Percentiles rank a stretch among this genome's conserved stretches.
These are phyloP conservation scores for Drosophila engyochracea DNA, from an alignment of 2,888 invertebrate species.

Conservation along the genomic window DNA sequence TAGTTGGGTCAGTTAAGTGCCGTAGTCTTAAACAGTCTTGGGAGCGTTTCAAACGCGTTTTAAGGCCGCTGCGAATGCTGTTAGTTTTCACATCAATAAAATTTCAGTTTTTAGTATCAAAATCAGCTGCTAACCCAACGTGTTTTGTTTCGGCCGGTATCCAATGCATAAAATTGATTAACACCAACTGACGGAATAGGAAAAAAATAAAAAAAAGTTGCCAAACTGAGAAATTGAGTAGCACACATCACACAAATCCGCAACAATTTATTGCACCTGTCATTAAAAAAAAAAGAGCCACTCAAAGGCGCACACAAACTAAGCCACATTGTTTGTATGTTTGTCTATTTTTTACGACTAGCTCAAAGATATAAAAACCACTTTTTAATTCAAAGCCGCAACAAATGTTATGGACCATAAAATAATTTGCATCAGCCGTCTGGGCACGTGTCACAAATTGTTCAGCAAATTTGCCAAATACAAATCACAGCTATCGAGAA, in stretches of 20 bases:
- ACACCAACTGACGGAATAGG: constrained; percentile 19
- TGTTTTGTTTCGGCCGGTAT: constrained; percentile 23
- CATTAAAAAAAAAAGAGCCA: constrained; percentile 24
- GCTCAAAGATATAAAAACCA: constrained; percentile 43
- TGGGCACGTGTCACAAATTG: constrained; percentile 46
- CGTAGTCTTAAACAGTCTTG: not conserved
- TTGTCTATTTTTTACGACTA: constrained; percentile 36
- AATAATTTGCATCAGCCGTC: constrained; percentile 58
- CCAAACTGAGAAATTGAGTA: constrained; percentile 29
- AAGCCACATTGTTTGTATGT: constrained; percentile 14
- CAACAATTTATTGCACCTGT: constrained; percentile 44
- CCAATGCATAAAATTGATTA: constrained; percentile 47
- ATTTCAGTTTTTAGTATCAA: constrained; percentile 21
- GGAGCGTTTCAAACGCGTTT: constrained; percentile 37
- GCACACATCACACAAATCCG: constrained; percentile 40
- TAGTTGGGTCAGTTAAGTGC: not conserved
- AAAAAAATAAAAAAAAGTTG: constrained; percentile 4
- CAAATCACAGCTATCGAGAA: constrained; percentile 1
- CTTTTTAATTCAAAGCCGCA: constrained; percentile 54
- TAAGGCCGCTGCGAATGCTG: constrained; percentile 18
- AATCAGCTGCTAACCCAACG: constrained; percentile 13
- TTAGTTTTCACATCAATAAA: constrained; percentile 9
- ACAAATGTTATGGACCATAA: constrained; percentile 54
- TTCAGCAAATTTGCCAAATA: constrained; percentile 20
- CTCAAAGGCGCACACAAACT: constrained; percentile 34